Percentiles rank a stretch among this genome's conserved stretches.
Conservation (phyloP, 2,888 invertebrate genomes). For the Sussaba pulchella region DNA sequence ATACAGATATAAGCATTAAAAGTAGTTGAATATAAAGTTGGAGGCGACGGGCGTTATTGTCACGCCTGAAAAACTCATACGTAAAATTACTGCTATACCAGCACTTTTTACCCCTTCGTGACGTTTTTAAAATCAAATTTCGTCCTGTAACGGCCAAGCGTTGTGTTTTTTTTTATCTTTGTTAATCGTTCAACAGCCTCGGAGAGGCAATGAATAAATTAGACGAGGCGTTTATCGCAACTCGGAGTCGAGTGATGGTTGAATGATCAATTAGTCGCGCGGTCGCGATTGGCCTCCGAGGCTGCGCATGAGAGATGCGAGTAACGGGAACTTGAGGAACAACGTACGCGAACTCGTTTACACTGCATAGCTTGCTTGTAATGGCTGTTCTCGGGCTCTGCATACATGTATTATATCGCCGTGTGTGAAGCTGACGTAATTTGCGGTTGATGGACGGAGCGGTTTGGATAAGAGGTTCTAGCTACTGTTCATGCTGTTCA, state of each 20-base stretch:
- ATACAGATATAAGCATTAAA: slow-evolving; percentile 39
- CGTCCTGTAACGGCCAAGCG: slow-evolving; percentile 48
- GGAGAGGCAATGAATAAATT: slow-evolving; percentile 62
- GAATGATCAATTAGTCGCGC: slow-evolving; percentile 64
- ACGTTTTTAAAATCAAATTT: slow-evolving; percentile 45
- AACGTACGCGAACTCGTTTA: slow-evolving; percentile 23
- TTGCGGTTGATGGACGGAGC: slow-evolving; percentile 21
- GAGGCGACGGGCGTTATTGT: slow-evolving; percentile 66
- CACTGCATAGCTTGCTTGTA: neutral
- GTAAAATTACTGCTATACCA: slow-evolving; percentile 48
- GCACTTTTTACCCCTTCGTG: slow-evolving; percentile 34
- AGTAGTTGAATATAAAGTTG: slow-evolving; percentile 72
- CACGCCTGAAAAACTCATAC: slow-evolving; percentile 43
- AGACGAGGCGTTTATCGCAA: slow-evolving; percentile 50
- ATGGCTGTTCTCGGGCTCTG: neutral
- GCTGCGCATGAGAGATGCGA: slow-evolving; percentile 40
- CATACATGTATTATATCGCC: too few species aligned
- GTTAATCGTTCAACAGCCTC: neutral
- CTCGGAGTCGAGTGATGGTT: slow-evolving; percentile 47
- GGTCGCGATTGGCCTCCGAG: slow-evolving; percentile 50
- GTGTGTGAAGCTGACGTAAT: slow-evolving; percentile 10
- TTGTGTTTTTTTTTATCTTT: slow-evolving; percentile 52
- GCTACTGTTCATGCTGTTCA: neutral
- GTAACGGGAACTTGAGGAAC: slow-evolving; percentile 52
- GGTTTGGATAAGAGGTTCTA: neutral